phyloP scores from a whole-genome alignment of 2,113 vertebrate species.

The Sander vitreus region DNA sequence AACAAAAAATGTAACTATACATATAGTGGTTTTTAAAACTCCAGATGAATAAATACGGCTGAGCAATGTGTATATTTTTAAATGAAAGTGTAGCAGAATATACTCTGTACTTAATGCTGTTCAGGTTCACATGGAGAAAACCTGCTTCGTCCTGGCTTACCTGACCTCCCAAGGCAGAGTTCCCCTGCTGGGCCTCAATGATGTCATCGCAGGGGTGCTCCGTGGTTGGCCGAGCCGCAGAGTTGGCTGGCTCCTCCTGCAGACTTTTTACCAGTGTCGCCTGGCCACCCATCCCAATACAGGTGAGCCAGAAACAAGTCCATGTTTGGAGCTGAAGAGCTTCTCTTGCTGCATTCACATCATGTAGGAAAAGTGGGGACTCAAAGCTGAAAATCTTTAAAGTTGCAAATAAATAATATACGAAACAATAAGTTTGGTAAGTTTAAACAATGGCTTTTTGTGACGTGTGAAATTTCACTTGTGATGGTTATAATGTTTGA shows the following conservation, averaged over 20 bases:
- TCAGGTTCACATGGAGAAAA: constrained; percentile 90
- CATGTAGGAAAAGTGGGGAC: background rate
- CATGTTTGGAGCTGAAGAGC: background rate
- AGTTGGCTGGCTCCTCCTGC: constrained; percentile 89
- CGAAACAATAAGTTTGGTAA: too few species aligned
- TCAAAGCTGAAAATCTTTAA: background rate
- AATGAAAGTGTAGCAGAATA: background rate
- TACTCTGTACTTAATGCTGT: background rate
- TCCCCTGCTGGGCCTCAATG: constrained; percentile 86
- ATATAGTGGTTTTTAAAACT: background rate
- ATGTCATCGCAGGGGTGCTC: constrained; percentile 82
- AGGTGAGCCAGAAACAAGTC: constrained; percentile 77
- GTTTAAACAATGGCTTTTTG: background rate
- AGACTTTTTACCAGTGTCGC: constrained; percentile 90
- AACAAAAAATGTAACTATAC: background rate
- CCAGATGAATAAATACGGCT: background rate
- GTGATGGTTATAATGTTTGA: background rate
- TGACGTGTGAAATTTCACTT: background rate
- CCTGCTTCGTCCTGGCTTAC: constrained; percentile 86
- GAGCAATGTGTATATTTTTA: background rate
- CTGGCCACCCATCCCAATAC: constrained; percentile 87
- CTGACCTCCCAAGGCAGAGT: constrained; percentile 91
- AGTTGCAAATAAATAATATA: too few species aligned
- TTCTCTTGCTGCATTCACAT: background rate
- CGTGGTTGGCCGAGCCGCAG: constrained; percentile 73